Evolutionary conservation across 2,797 vertebrate species (phyloP).

Genomic region (Gymnothorax javanicus): DNA sequence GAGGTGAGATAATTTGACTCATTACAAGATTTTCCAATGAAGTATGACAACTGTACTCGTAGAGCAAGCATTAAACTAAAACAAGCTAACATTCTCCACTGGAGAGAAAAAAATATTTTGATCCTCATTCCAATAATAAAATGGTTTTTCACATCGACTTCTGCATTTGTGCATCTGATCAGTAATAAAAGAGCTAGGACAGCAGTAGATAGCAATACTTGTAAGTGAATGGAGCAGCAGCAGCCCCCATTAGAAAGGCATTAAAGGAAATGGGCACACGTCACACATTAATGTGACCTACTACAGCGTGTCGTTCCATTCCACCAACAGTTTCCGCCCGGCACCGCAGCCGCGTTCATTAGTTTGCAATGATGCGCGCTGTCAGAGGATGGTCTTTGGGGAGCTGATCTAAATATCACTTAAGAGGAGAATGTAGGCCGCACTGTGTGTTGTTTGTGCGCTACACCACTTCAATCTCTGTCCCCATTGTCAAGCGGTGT

Average conservation of each 20-base stretch:
- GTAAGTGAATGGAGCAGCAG: background rate
- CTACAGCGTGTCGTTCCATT: background rate
- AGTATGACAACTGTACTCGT: too few relatives aligned
- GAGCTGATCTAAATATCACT: constrained; percentile 34
- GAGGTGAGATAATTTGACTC: too few relatives aligned
- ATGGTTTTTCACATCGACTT: background rate
- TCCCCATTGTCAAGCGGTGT: background rate
- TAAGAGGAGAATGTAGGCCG: background rate
- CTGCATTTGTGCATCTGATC: background rate
- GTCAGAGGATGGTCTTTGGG: background rate
- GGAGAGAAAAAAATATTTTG: background rate
- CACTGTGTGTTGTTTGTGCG: background rate
- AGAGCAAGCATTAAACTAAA: too few relatives aligned
- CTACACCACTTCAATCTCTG: background rate
- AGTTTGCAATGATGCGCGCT: constrained; percentile 13
- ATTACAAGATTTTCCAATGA: too few relatives aligned
- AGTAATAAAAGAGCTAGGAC: background rate
- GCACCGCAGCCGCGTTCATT: background rate
- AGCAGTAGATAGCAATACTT: background rate
- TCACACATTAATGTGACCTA: constrained; percentile 14
- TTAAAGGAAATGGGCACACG: background rate
- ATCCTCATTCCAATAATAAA: background rate
- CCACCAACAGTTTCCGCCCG: background rate
- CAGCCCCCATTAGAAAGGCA: background rate
- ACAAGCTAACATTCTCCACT: too few relatives aligned